Conservation (phyloP, 2,797 vertebrate species). For the Sebastes kiyomatsui region DNA sequence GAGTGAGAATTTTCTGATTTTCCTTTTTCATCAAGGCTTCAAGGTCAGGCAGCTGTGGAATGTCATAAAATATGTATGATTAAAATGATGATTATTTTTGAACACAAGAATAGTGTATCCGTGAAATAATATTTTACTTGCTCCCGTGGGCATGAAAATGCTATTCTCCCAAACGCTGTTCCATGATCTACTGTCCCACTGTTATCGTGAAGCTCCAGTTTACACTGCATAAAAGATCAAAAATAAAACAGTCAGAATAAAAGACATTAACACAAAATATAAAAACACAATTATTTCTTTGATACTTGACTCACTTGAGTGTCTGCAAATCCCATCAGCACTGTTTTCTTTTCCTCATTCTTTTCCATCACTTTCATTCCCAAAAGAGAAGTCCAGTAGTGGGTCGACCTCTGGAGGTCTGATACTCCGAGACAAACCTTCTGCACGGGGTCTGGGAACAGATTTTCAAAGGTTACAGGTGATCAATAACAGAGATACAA, state of each 20-base stretch:
- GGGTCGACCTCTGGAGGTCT: constrained; percentile 86
- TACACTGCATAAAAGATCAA: constrained; percentile 84
- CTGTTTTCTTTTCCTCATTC: constrained; percentile 86
- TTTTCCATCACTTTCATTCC: constrained; percentile 92
- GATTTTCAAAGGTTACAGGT: background rate
- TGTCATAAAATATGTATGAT: background rate
- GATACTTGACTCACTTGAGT: constrained; percentile 83
- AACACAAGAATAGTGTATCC: background rate
- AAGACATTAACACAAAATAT: background rate
- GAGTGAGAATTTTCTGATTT: constrained; percentile 91
- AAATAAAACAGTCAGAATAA: background rate
- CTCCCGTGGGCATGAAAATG: constrained; percentile 93
- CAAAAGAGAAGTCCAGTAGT: constrained; percentile 90
- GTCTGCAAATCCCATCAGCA: constrained; percentile 89
- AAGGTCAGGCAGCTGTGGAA: constrained; percentile 85
- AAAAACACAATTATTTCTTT: background rate
- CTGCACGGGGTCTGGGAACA: constrained; percentile 88
- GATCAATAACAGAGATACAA: background rate
- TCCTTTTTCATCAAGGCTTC: constrained; percentile 91
- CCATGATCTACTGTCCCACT: constrained; percentile 87
- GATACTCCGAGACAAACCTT: constrained; percentile 94
- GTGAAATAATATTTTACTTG: constrained; percentile 81
- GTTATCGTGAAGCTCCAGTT: constrained; percentile 88
- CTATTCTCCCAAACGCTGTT: constrained; percentile 93
- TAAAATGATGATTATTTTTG: background rate